Conservation (phyloP, 2,113 vertebrate species). For the Hippopotamus amphibius region DNA sequence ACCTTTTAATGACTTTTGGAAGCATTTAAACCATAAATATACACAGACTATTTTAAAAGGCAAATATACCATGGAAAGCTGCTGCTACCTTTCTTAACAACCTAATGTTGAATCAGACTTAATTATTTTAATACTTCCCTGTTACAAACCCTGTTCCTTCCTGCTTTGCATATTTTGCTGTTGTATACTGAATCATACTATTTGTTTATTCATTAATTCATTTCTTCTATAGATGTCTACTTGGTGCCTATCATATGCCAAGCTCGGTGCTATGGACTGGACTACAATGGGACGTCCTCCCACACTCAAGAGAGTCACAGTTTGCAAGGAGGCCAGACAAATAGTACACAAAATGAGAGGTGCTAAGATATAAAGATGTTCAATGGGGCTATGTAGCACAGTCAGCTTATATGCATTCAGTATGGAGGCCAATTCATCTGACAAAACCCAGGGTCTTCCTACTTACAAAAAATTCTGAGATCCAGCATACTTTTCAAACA, state of each 20-base stretch:
- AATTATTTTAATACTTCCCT: neutral
- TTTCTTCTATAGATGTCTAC: slow-evolving; percentile 14
- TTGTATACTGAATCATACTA: neutral
- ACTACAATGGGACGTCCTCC: neutral
- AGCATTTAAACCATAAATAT: neutral
- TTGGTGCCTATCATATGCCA: neutral
- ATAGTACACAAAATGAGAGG: neutral
- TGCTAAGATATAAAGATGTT: neutral
- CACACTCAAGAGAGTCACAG: neutral
- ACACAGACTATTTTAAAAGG: neutral
- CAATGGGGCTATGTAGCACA: neutral
- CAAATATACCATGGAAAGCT: neutral
- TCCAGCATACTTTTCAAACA: slow-evolving; percentile 2
- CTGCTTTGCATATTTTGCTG: neutral
- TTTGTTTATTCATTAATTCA: neutral
- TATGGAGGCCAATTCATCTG: neutral
- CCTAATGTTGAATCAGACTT: neutral
- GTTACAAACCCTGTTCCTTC: neutral
- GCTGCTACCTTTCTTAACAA: neutral
- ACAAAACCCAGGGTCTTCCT: neutral
- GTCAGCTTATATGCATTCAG: neutral
- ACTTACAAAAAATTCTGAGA: neutral
- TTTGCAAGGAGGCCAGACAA: neutral
- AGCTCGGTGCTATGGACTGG: neutral
- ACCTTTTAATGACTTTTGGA: slow-evolving; percentile 1